These are phyloP conservation scores for Grapholita molesta DNA, from an alignment of 1,140 invertebrate species.

Conservation along the genomic window DNA sequence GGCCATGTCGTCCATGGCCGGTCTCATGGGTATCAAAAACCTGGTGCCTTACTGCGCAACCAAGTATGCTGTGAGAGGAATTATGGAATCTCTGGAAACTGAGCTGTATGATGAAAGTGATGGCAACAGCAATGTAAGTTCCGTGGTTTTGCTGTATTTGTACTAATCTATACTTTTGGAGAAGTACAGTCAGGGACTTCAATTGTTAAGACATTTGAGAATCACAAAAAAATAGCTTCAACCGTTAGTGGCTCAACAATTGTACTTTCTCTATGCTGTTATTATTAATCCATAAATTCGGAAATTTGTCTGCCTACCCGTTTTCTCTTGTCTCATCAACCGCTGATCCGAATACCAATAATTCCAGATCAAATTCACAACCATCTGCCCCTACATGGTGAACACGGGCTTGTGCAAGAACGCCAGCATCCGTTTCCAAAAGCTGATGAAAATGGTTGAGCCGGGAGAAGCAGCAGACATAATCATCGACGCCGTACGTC, in stretches of 20 bases:
- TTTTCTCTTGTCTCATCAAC: no score
- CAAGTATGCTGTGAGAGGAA: slow-evolving; percentile 87
- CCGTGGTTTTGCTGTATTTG: no score
- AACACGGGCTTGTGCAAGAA: slow-evolving; percentile 90
- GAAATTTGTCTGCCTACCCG: no score
- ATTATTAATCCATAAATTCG: no score
- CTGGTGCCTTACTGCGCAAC: slow-evolving; percentile 89
- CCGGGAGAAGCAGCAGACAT: slow-evolving; percentile 81
- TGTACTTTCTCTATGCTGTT: no score
- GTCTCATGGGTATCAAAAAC: slow-evolving; percentile 84
- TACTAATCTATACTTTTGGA: not conserved
- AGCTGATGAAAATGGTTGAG: slow-evolving; percentile 80
- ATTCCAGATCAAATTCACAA: slow-evolving; percentile 86
- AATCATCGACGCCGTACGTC: slow-evolving; percentile 82
- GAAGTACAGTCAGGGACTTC: no score
- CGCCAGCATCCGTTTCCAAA: slow-evolving; percentile 83
- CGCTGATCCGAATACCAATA: no score
- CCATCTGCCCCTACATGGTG: slow-evolving; percentile 89
- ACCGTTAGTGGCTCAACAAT: no score
- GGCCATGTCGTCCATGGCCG: slow-evolving; percentile 87
- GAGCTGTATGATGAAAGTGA: slow-evolving; percentile 80
- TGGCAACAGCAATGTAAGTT: slow-evolving; percentile 51
- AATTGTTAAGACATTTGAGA: no score
- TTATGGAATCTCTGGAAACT: slow-evolving; percentile 85
- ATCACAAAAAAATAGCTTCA: no score